Percentiles rank a stretch among this genome's conserved stretches.
Evolutionary conservation across 2,888 invertebrate species (phyloP).

Genomic region (Spicauda simplicius): DNA sequence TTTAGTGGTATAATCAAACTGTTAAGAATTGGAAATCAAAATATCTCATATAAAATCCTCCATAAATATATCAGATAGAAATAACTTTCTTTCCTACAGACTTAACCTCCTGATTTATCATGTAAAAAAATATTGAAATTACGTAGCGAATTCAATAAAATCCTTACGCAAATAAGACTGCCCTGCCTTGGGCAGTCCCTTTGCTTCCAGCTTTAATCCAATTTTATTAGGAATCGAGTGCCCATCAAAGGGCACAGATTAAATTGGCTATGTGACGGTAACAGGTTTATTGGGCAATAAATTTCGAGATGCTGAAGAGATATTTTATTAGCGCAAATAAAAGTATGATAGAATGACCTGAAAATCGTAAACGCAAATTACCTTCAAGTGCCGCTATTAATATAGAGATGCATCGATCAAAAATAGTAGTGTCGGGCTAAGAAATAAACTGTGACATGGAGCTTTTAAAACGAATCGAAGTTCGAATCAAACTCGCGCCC

Average conservation of each 20-base stretch:
- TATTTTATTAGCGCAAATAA: constrained; percentile 75
- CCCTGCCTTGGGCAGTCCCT: constrained; percentile 5
- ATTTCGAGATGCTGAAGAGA: constrained; percentile 49
- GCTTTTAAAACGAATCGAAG: too few species aligned
- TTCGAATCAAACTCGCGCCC: too few species aligned
- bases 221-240: constrained; percentile 48
- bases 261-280: constrained; percentile 73
- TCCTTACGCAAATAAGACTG: constrained; percentile 16
- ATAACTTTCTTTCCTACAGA: background rate
- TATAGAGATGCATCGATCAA: background rate
- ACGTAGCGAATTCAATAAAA: constrained; percentile 19
- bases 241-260: constrained; percentile 57
- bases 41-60: too few species aligned
- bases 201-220: constrained; percentile 40
- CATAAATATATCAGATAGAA: too few species aligned
- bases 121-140: constrained; percentile 11
- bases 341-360: constrained; percentile 49
- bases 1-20: too few species aligned
- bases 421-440: background rate
- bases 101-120: background rate
- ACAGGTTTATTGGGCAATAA: constrained; percentile 72
- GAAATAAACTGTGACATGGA: background rate
- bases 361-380: constrained; percentile 28
- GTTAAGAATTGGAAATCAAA: too few species aligned
- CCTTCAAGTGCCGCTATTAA: constrained; percentile 1